Conservation (phyloP, 2,113 vertebrate genomes). For the Otocyon megalotis region DNA sequence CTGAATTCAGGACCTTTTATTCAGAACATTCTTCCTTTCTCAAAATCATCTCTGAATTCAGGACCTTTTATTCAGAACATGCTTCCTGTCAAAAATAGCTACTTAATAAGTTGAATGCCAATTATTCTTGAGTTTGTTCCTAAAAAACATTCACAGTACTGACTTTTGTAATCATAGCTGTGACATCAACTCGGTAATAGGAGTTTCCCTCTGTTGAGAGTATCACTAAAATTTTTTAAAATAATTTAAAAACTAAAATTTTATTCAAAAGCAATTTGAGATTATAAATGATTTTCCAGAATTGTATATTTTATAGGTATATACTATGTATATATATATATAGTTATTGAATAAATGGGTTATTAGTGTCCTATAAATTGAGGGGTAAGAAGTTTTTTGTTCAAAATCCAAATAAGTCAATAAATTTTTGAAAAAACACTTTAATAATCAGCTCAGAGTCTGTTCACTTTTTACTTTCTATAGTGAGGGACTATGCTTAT, state of each 20-base stretch:
- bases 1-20: neutral
- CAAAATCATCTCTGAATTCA: neutral
- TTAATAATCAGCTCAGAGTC: neutral
- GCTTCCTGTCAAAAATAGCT: neutral
- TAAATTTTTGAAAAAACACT: neutral
- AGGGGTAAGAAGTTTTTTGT: neutral
- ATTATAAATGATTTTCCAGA: neutral
- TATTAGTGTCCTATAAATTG: neutral
- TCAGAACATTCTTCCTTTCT: neutral
- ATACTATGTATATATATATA: neutral
- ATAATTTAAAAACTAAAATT: neutral
- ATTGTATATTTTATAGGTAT: neutral
- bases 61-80: neutral
- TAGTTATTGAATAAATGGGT: neutral
- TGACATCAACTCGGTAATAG: neutral
- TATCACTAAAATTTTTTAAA: too few species aligned
- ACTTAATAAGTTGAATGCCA: neutral
- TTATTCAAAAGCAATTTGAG: neutral
- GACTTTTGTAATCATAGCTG: neutral
- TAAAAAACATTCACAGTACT: neutral
- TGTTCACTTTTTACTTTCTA: neutral
- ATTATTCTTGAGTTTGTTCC: neutral
- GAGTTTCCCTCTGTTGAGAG: neutral
- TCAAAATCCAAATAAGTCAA: neutral
- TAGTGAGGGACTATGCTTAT: neutral